These are phyloP conservation scores for Drymodes brunneopygia DNA, from an alignment of 2,113 vertebrate species.

Conservation along the genomic window DNA sequence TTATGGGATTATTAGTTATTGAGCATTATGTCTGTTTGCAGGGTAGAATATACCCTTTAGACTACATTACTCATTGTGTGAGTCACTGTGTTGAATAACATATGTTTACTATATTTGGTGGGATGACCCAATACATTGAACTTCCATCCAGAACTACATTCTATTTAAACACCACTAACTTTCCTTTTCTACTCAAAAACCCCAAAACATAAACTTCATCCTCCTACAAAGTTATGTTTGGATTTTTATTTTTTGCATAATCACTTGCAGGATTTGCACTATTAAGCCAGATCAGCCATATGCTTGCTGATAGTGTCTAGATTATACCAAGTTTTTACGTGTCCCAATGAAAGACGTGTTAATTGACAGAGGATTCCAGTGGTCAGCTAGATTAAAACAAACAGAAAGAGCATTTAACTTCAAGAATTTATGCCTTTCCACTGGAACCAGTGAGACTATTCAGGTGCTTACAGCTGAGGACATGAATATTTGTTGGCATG, in stretches of 20 bases:
- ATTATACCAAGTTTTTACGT: background rate
- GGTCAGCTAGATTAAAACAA: background rate
- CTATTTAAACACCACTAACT: background rate
- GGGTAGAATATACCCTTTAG: background rate
- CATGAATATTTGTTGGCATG: background rate
- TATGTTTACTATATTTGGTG: slow-evolving; percentile 31
- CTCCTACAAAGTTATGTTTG: background rate
- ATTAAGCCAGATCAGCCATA: background rate
- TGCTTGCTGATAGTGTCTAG: background rate
- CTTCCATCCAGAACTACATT: background rate
- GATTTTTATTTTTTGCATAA: background rate
- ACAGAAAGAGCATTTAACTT: background rate
- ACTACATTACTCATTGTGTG: slow-evolving; percentile 19
- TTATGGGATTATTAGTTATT: slow-evolving; percentile 20
- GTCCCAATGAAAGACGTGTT: background rate
- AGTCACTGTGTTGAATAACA: slow-evolving; percentile 30
- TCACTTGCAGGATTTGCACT: background rate
- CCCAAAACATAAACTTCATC: background rate
- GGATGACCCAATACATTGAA: background rate
- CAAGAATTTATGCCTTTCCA: background rate
- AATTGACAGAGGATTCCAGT: background rate
- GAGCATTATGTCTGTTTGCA: background rate
- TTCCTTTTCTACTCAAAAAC: background rate
- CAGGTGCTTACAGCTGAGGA: background rate
- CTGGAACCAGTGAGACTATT: background rate